Evolutionary conservation across 2,113 vertebrate species (phyloP).

Genomic region (Jacana jacana): DNA sequence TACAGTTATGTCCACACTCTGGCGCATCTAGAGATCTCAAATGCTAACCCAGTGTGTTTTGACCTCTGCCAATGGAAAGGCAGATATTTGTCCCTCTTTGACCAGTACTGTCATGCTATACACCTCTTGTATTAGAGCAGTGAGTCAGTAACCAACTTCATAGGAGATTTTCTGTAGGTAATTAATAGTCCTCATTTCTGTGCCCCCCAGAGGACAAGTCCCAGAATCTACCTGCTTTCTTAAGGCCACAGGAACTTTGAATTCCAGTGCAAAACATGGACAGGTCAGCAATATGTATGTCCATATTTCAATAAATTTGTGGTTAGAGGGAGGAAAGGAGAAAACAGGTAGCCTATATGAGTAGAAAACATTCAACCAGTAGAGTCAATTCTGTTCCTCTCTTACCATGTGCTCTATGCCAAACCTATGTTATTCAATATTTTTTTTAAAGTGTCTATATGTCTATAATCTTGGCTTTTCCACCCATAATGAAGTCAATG

Average conservation of each 20-base stretch:
- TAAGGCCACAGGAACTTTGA: not conserved
- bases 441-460: not conserved
- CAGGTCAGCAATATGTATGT: not conserved
- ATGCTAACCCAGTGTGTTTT: not conserved
- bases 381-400: not conserved
- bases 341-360: not conserved
- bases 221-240: not conserved
- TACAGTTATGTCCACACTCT: not conserved
- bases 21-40: not conserved
- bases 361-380: not conserved
- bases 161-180: not conserved
- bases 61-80: not conserved
- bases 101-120: not conserved
- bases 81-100: not conserved
- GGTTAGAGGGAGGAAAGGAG: not conserved
- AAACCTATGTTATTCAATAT: not conserved
- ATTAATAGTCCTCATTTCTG: not conserved
- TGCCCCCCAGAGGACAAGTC: not conserved
- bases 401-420: not conserved
- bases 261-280: not conserved
- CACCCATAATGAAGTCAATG: not conserved
- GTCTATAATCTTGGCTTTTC: not conserved
- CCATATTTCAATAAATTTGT: not conserved
- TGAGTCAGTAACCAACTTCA: not conserved
- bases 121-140: not conserved